Percentiles rank a stretch among this genome's conserved stretches.
These are phyloP conservation scores for Bombyx huttoni DNA, from an alignment of 2,888 invertebrate genomes.

Conservation along the genomic window DNA sequence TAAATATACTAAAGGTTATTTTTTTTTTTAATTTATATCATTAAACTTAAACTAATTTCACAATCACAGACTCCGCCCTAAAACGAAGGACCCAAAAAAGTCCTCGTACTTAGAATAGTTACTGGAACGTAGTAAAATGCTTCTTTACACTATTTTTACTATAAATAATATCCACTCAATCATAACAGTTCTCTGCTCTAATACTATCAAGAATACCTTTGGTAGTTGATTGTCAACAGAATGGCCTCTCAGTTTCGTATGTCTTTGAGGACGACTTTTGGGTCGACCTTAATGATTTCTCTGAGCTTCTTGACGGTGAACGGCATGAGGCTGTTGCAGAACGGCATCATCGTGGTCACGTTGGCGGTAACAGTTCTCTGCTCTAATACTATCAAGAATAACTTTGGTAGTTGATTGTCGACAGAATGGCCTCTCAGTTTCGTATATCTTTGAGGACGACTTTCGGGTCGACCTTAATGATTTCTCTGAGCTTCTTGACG, in stretches of 20 bases:
- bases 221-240: not conserved
- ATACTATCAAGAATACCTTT: not conserved
- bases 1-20: not conserved
- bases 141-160: not conserved
- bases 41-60: not conserved
- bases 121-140: not conserved
- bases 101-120: not conserved
- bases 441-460: slow-evolving; percentile 48
- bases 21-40: not conserved
- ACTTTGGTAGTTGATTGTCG: not conserved
- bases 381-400: not conserved
- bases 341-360: slow-evolving; percentile 64
- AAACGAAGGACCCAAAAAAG: not conserved
- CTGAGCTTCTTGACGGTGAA: slow-evolving; percentile 61
- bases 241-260: slow-evolving; percentile 1
- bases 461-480: slow-evolving; percentile 63
- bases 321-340: slow-evolving; percentile 59
- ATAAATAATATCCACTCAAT: not conserved
- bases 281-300: slow-evolving; percentile 64
- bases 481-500: slow-evolving; percentile 59
- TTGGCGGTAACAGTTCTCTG: too few species aligned
- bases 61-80: slow-evolving; percentile 2
- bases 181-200: not conserved
- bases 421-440: not conserved
- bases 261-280: slow-evolving; percentile 55